These are phyloP conservation scores for Crotalus helleri DNA, from an alignment of 2,113 vertebrate genomes.

Conservation along the genomic window DNA sequence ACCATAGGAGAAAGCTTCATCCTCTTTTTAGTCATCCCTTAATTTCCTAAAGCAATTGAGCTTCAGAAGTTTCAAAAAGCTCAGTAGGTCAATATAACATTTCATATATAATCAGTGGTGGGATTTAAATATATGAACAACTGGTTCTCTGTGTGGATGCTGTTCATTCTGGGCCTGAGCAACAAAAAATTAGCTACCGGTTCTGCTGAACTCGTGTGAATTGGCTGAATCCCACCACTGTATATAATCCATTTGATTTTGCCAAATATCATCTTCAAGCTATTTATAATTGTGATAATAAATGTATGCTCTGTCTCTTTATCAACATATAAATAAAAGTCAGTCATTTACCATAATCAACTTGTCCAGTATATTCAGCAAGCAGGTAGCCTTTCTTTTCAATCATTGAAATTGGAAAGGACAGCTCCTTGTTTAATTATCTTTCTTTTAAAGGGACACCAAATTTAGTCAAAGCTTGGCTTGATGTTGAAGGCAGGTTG, in stretches of 20 bases:
- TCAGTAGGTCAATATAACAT: background rate
- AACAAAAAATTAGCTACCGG: no score
- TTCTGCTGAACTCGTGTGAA: no score
- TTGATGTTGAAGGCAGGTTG: slow-evolving; percentile 18
- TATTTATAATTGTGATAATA: background rate
- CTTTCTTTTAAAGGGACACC: slow-evolving; percentile 27
- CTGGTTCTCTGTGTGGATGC: no score
- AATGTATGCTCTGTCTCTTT: background rate
- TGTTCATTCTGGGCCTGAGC: no score
- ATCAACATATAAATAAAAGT: slow-evolving; percentile 15
- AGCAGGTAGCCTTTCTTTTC: slow-evolving; percentile 21
- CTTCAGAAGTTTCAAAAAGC: background rate
- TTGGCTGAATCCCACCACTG: no score
- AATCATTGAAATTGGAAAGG: background rate
- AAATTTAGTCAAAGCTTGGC: slow-evolving; percentile 12
- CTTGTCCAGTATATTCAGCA: background rate
- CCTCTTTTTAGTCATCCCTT: background rate
- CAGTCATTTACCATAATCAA: background rate
- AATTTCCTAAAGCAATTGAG: background rate
- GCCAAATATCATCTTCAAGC: background rate
- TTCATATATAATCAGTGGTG: background rate
- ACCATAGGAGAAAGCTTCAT: background rate
- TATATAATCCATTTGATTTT: rapidly evolving
- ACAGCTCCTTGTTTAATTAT: slow-evolving; percentile 9
- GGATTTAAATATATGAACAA: no score